These are phyloP conservation scores for Arctocebus calabarensis DNA, from an alignment of 2,797 vertebrate species.

Conservation along the genomic window DNA sequence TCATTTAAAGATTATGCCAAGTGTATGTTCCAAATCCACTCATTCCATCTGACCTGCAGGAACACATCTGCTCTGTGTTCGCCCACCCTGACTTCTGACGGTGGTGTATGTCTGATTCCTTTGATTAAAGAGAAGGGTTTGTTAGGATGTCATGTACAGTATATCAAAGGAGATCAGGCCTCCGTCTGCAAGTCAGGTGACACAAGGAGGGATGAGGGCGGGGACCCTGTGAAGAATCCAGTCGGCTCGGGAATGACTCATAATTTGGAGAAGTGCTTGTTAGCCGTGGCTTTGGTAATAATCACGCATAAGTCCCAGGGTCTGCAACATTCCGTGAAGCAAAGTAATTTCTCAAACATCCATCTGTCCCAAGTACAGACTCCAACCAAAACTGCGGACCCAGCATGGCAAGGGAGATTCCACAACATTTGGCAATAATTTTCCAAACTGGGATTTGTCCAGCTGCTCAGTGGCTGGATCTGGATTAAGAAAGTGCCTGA, in stretches of 20 bases:
- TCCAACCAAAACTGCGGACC: conserved; percentile 52
- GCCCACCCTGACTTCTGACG: conserved; percentile 87
- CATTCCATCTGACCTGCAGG: conserved; percentile 95
- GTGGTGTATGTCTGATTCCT: conserved; percentile 88
- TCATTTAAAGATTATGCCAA: conserved; percentile 84
- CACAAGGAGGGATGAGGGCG: conserved; percentile 89
- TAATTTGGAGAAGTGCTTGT: conserved; percentile 85
- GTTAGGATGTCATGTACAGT: conserved; percentile 94
- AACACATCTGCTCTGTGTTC: conserved; percentile 91
- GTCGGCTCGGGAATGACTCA: conserved; percentile 86
- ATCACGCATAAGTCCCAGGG: conserved; percentile 71
- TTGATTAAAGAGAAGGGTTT: conserved; percentile 92
- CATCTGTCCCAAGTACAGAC: conserved; percentile 72
- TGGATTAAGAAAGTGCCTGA: conserved; percentile 83
- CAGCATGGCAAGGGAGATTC: conserved; percentile 49
- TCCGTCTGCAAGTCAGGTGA: conserved; percentile 96
- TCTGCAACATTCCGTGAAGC: conserved; percentile 34
- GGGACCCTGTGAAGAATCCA: conserved; percentile 86
- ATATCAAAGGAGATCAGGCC: conserved; percentile 96
- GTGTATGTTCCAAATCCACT: conserved; percentile 90
- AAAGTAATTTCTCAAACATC: conserved; percentile 63
- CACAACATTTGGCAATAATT: conserved; percentile 86
- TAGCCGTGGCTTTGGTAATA: conserved; percentile 79
- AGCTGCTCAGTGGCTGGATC: conserved; percentile 80
- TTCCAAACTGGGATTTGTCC: conserved; percentile 80